A percentile compares a stretch with the other conserved stretches of the same genome.
Evolutionary conservation across 2,888 invertebrate genomes (phyloP).

Genomic region (Apotomis turbidana): DNA sequence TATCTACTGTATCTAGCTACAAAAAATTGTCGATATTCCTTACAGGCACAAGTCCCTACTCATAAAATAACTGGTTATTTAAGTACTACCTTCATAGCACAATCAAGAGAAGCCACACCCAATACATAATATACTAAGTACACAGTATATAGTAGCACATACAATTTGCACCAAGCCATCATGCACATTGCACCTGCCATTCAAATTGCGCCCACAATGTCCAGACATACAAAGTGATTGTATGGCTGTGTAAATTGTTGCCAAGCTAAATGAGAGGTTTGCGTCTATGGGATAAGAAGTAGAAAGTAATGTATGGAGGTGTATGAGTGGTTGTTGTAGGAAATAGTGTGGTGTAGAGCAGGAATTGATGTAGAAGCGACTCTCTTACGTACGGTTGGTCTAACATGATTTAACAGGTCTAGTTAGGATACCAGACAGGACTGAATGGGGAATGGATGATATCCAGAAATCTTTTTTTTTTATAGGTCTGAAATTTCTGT

Average conservation of each 20-base stretch:
- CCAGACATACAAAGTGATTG: constrained; percentile 20
- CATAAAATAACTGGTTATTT: constrained; percentile 11
- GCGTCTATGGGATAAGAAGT: not conserved
- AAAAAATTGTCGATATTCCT: no score
- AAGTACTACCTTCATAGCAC: constrained; percentile 28
- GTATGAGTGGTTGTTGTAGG: not conserved
- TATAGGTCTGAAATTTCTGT: no score
- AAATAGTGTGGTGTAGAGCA: constrained; percentile 28
- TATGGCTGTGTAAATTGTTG: not conserved
- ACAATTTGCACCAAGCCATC: constrained; percentile 42
- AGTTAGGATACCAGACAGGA: no score
- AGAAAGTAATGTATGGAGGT: not conserved
- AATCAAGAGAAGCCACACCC: constrained; percentile 17
- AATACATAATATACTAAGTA: constrained; percentile 22
- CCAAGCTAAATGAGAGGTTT: not conserved
- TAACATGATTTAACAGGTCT: no score
- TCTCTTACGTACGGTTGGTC: no score
- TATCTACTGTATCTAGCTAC: no score
- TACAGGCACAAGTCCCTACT: no score
- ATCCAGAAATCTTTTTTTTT: no score
- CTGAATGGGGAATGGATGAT: no score
- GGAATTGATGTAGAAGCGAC: constrained; percentile 20
- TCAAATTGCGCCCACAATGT: constrained; percentile 44
- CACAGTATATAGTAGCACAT: constrained; percentile 24
- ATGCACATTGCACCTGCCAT: constrained; percentile 48